A percentile compares a stretch with the other conserved stretches of the same genome.
Evolutionary conservation across 2,888 invertebrate species (phyloP).

Genomic region (Seira musarum): DNA sequence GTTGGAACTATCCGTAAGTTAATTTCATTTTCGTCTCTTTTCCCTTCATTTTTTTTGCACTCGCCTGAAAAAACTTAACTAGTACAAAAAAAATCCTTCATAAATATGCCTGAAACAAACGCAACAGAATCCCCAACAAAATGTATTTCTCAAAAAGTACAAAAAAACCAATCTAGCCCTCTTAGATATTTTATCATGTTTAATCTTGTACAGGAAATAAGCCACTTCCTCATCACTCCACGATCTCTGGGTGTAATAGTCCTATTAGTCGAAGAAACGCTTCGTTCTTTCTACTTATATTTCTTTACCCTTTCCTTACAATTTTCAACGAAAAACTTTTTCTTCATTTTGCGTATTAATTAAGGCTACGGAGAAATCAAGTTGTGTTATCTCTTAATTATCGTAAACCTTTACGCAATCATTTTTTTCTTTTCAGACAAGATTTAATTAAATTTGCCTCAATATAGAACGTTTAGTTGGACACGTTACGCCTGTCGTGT

Average conservation of each 20-base stretch:
- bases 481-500: too few relatives aligned
- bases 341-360: neutral
- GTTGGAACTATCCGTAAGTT: slow-evolving; percentile 85
- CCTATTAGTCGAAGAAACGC: too few relatives aligned
- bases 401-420: slow-evolving; percentile 3
- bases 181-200: slow-evolving; percentile 12
- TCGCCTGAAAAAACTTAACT: neutral
- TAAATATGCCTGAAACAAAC: slow-evolving; percentile 20
- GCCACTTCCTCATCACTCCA: slow-evolving; percentile 15
- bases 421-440: neutral
- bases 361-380: neutral
- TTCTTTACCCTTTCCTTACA: neutral
- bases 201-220: slow-evolving; percentile 16
- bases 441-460: neutral
- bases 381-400: slow-evolving; percentile 14
- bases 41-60: slow-evolving; percentile 10
- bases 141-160: neutral
- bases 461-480: neutral
- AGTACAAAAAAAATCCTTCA: slow-evolving; percentile 22
- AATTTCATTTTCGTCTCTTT: slow-evolving; percentile 58
- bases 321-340: neutral
- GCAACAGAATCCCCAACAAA: neutral
- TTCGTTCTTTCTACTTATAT: too few relatives aligned
- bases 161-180: neutral
- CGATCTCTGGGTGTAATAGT: neutral